Base-by-base conservation (phyloP, 92 coral and sea anemone species). In the Meandrina meandrites region DNA sequence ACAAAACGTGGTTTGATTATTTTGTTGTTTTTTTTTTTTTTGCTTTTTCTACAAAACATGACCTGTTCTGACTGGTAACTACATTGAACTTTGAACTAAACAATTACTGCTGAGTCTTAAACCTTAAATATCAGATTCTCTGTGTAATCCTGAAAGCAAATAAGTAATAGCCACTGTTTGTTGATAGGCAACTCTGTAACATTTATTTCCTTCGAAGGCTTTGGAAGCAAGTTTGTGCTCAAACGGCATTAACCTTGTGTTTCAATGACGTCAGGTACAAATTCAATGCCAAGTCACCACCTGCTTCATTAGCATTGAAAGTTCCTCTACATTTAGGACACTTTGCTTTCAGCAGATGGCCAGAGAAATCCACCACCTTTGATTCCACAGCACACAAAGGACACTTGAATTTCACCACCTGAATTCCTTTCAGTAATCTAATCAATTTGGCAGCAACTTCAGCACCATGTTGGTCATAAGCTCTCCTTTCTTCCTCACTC, bases 191-290 rank as follows among this genome's bases (percentile, higher is more conserved):
- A n/a, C n/a, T n/a, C n/a, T n/a, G n/a, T n/a, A n/a, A n/a, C n/a
- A n/a, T n/a, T n/a, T n/a, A n/a, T n/a, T n/a, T n/a, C n/a, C n/a
- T n/a, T n/a, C n/a, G n/a, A n/a, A n/a, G n/a, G n/a, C n/a, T n/a
- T n/a, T n/a, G n/a, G n/a, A n/a, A n/a, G n/a, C n/a, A n/a, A n/a
- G n/a, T n/a, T n/a, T n/a, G n/a, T n/a, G n/a, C n/a, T n/a, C n/a
- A n/a, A n/a, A n/a, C n/a, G n/a, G n/a, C n/a, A n/a, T n/a, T 5
- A 21, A 17, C 64, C 56, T 42, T 19, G 60, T 76, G 80, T 30
- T 8, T 48, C 85, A 89, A 69, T 54, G 92, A 89, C 34, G 51
- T 37, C 86, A 90, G 87, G 48, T 90, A 90, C 71, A 90, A 42
- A 60, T 90, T 90, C 28, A 90, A 45, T 31, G 92, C 92, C 87